Evolutionary conservation across 2,113 vertebrate species (phyloP), one percentile per base, ranked within the genome.

Genomic region (Mus musculus): DNA sequence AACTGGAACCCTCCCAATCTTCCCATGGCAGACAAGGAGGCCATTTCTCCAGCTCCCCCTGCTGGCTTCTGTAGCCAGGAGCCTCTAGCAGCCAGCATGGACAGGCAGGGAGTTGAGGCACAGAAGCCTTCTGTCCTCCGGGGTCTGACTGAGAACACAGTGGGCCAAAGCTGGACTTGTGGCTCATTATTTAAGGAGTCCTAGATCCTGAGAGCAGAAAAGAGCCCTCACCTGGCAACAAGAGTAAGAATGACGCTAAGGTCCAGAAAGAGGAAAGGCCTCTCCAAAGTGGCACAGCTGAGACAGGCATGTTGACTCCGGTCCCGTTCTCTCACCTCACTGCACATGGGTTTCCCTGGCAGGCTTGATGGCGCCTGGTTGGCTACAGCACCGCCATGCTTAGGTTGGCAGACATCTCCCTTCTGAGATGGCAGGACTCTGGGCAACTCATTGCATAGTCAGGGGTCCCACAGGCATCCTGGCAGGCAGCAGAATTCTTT

Each of bases 401-500:
- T 52, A 52, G 75, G 59, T 10, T 49, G 72, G 92, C 65, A 91
- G 65, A 94, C 86, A 7, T 69, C 88, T 95, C 16, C 33, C n/a
- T 39, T 93, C 76, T 90, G 86, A 95, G 36, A 88, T 6, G 7
- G 77, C 54, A 89, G 92, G 76, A 81, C 82, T 93, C 77, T 84
- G 67, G 80, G 46, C 28, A 71, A 69, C 39, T 95, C 56, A 9
- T 26, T 89, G 81, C 91, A 87, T 86, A 84, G 86, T 72, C 92
- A 90, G 76, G 91, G 85, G 54, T 46, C 82, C 89, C 89, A 63
- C 1, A 0, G 89, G 88, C 92, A 72, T 75, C 90, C 95, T 96
- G 92, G 96, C 78, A 10, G 26, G 69, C 82, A 76, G 89, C 78
- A 91, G 71, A 91, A 76, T 96, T 97, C 90, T 95, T 96, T 96